Conservation (phyloP, 1,140 invertebrate genomes). For the Anastatus disparis region DNA sequence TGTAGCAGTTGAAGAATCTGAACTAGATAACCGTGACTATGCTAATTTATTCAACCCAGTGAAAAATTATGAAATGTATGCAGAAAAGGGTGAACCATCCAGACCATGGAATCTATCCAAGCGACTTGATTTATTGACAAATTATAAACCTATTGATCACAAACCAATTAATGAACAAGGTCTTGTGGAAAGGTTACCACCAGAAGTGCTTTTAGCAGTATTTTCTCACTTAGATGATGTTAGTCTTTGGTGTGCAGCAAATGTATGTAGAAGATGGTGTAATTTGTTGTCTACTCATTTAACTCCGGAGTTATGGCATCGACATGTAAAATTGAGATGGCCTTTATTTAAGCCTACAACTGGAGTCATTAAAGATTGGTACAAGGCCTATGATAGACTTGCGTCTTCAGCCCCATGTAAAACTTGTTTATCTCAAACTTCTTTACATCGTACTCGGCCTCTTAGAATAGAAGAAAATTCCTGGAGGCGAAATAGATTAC, state of each 20-base stretch:
- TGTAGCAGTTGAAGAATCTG: slow-evolving; percentile 34
- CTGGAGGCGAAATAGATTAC: slow-evolving; percentile 78
- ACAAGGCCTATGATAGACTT: slow-evolving; percentile 72
- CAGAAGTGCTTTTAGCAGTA: slow-evolving; percentile 86
- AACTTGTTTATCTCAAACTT: slow-evolving; percentile 84
- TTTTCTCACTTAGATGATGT: slow-evolving; percentile 92
- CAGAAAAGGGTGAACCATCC: slow-evolving; percentile 52
- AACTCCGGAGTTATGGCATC: slow-evolving; percentile 80
- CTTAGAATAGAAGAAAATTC: slow-evolving; percentile 74
- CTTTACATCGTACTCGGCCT: slow-evolving; percentile 70
- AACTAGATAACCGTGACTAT: slow-evolving; percentile 32
- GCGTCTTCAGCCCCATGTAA: slow-evolving; percentile 74
- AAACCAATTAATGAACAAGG: slow-evolving; percentile 60
- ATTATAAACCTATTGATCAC: slow-evolving; percentile 61
- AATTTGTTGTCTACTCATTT: slow-evolving; percentile 81
- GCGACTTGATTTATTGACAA: slow-evolving; percentile 64
- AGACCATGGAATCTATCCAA: slow-evolving; percentile 59
- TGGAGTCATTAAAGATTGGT: slow-evolving; percentile 79
- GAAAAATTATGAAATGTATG: slow-evolving; percentile 41
- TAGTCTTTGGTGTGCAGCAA: slow-evolving; percentile 85
- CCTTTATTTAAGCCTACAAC: slow-evolving; percentile 82
- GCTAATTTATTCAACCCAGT: slow-evolving; percentile 7
- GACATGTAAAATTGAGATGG: slow-evolving; percentile 80
- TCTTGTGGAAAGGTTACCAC: slow-evolving; percentile 71
- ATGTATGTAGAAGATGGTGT: slow-evolving; percentile 88